Percentiles rank a stretch among this genome's conserved stretches.
These are phyloP conservation scores for Apodemus speciosus DNA, from an alignment of 2,113 vertebrate species.

Conservation along the genomic window DNA sequence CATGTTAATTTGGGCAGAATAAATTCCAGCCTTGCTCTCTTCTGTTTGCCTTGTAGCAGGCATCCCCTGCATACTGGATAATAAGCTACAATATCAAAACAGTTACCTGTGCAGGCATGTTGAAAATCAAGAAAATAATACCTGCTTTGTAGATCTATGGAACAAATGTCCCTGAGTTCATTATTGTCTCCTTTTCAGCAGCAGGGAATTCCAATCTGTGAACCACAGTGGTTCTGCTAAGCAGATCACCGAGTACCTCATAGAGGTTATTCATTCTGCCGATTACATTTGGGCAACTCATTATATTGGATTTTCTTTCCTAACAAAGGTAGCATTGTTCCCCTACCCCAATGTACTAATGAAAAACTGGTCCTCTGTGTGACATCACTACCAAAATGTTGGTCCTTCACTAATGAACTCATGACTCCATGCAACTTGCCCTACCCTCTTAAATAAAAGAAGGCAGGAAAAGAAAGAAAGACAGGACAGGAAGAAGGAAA, in stretches of 20 bases:
- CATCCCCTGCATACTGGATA: slow-evolving; percentile 78
- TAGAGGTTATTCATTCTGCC: slow-evolving; percentile 75
- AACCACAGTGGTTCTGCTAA: slow-evolving; percentile 81
- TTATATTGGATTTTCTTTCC: slow-evolving; percentile 78
- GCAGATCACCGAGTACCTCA: slow-evolving; percentile 79
- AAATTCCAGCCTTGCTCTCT: slow-evolving; percentile 82
- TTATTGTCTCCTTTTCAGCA: slow-evolving; percentile 61
- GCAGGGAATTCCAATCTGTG: slow-evolving; percentile 79
- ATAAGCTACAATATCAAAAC: slow-evolving; percentile 75
- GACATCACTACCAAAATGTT: slow-evolving; percentile 41
- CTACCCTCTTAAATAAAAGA: slow-evolving; percentile 49
- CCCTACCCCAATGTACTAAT: slow-evolving; percentile 40
- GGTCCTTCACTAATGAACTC: slow-evolving; percentile 51
- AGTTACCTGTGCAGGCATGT: slow-evolving; percentile 78
- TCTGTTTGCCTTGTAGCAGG: slow-evolving; percentile 79
- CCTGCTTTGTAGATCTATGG: slow-evolving; percentile 73
- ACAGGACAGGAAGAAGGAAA: neutral
- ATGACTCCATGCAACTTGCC: neutral
- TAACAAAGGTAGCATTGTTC: slow-evolving; percentile 78
- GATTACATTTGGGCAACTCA: slow-evolving; percentile 76
- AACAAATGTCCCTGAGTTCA: slow-evolving; percentile 73
- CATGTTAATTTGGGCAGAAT: slow-evolving; percentile 82
- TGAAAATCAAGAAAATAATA: slow-evolving; percentile 65
- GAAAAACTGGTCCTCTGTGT: slow-evolving; percentile 72
- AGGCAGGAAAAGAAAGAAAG: neutral